phyloP scores from a whole-genome alignment of 53 echinoderm and acorn worm species.

The Echinometra lucunter region DNA sequence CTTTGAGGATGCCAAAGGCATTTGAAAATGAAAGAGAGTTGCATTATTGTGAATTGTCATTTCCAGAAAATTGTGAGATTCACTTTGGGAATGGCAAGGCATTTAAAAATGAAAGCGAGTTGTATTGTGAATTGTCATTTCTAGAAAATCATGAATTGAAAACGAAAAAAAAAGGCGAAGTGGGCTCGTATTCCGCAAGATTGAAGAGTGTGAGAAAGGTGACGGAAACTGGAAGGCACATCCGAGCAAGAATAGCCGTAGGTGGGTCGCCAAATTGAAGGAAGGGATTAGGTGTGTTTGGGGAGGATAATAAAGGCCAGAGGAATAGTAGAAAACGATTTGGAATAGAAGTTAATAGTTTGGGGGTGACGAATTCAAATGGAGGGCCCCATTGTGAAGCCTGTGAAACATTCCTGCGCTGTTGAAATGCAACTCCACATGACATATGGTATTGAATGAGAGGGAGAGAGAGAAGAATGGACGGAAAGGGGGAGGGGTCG shows the following conservation, averaged over 20 bases:
- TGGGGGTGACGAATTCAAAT: conserved; percentile 56
- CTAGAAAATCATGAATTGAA: background rate
- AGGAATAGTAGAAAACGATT: conserved; percentile 33
- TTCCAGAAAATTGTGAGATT: background rate
- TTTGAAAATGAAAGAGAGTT: background rate
- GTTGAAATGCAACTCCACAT: conserved; percentile 28
- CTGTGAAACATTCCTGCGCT: background rate
- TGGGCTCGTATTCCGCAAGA: background rate
- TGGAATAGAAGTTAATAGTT: conserved; percentile 50
- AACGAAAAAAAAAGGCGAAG: background rate
- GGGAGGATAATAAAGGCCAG: conserved; percentile 21
- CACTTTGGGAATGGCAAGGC: background rate
- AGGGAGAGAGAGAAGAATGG: conserved; percentile 25
- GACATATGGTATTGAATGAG: background rate
- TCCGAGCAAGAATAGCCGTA: background rate
- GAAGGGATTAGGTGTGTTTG: conserved; percentile 58
- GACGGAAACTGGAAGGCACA: conserved; percentile 8
- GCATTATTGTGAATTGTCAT: background rate
- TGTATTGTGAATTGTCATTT: background rate
- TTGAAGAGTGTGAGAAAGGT: conserved; percentile 64
- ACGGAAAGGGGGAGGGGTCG: background rate
- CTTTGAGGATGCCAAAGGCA: background rate
- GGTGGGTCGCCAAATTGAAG: conserved; percentile 27
- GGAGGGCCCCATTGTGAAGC: background rate
- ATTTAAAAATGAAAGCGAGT: background rate